These are phyloP conservation scores for Heloderma charlesbogerti DNA, from an alignment of 2,113 vertebrate species.

Conservation along the genomic window DNA sequence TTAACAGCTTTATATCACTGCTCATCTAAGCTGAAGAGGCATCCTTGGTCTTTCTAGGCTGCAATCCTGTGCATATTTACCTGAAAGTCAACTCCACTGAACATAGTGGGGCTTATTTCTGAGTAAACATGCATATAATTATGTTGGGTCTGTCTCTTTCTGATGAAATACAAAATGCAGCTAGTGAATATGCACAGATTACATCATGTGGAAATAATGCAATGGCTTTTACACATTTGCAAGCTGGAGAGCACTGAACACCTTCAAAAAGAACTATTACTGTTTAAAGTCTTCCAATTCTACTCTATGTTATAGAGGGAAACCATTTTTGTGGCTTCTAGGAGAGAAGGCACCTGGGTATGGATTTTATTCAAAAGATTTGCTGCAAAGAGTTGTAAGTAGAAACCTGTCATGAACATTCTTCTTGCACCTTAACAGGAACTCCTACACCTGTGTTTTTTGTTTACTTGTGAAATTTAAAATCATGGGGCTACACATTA, in stretches of 20 bases:
- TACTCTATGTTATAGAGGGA: neutral
- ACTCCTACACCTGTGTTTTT: neutral
- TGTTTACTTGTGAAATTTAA: neutral
- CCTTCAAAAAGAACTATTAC: neutral
- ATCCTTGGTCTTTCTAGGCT: neutral
- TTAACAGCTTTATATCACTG: neutral
- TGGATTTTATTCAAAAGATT: neutral
- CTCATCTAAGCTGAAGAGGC: neutral
- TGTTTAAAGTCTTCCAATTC: too few relatives aligned
- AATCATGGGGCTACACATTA: neutral
- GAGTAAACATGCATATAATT: too few relatives aligned
- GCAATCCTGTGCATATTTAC: too few relatives aligned
- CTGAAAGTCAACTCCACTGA: too few relatives aligned
- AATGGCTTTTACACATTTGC: neutral
- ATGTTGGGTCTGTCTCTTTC: too few relatives aligned
- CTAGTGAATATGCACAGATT: neutral
- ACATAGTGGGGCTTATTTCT: too few relatives aligned
- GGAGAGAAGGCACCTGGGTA: neutral
- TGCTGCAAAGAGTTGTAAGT: neutral
- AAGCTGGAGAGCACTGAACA: neutral
- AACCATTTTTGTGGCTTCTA: neutral
- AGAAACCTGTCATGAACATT: neutral
- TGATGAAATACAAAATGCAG: neutral
- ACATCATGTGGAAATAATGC: neutral
- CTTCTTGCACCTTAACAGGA: neutral